A percentile compares a stretch with the other conserved stretches of the same genome.
Evolutionary conservation across 2,113 vertebrate species (phyloP).

Genomic region (Alligator mississippiensis): DNA sequence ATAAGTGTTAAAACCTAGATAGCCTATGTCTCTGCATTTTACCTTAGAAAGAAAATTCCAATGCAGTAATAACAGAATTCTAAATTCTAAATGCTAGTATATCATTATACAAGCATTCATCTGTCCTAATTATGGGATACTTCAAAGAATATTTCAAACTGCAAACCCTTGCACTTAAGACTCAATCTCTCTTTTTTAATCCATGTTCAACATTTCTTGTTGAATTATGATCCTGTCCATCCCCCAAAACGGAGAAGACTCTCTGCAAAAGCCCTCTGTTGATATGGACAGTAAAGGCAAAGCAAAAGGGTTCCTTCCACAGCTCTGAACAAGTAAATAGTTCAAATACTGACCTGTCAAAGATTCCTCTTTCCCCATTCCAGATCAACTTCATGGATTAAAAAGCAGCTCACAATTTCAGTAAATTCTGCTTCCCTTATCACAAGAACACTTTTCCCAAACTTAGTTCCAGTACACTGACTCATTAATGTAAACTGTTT

Average conservation of each 20-base stretch:
- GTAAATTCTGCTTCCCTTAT: conserved; percentile 7
- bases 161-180: not conserved
- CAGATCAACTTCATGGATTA: not conserved
- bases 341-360: not conserved
- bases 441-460: not conserved
- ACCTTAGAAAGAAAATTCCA: not conserved
- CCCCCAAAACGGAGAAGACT: not conserved
- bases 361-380: conserved; percentile 1
- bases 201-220: not conserved
- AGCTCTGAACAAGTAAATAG: not conserved
- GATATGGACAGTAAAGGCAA: not conserved
- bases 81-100: not conserved
- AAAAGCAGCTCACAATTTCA: not conserved
- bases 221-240: not conserved
- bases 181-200: not conserved
- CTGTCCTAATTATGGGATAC: not conserved
- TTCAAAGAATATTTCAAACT: not conserved
- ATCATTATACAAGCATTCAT: not conserved
- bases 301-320: not conserved
- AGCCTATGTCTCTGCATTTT: not conserved
- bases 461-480: not conserved
- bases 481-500: conserved; percentile 25
- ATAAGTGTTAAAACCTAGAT: no score
- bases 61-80: not conserved
- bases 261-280: not conserved